Conservation (phyloP, 2,113 vertebrate species). For the Rhynchopsitta pachyrhyncha region DNA sequence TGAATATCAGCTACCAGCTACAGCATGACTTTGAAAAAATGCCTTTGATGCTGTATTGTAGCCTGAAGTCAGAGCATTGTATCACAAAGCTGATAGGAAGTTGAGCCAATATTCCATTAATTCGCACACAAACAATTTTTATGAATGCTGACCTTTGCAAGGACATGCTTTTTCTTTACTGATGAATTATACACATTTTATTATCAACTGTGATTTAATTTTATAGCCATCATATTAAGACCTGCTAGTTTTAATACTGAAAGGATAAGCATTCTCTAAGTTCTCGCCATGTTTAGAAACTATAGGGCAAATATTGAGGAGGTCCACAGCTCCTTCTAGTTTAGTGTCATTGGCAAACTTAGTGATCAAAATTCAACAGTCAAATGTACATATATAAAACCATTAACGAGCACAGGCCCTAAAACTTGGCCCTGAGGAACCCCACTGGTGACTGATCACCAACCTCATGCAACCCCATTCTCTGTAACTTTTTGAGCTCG, state of each 20-base stretch:
- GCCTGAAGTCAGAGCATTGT: background rate
- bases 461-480: background rate
- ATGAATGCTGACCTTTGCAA: background rate
- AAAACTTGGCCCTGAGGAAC: background rate
- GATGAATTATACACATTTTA: background rate
- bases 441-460: background rate
- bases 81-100: background rate
- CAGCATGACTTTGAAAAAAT: background rate
- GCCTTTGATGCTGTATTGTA: background rate
- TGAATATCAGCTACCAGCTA: background rate
- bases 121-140: conserved; percentile 10
- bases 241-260: background rate
- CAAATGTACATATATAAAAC: background rate
- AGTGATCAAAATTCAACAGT: background rate
- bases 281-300: background rate
- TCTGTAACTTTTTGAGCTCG: background rate
- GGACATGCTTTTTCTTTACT: background rate
- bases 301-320: background rate
- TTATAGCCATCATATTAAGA: background rate
- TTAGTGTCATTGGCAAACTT: background rate
- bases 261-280: background rate
- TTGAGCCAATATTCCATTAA: conserved; percentile 17
- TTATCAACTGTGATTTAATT: conserved; percentile 3
- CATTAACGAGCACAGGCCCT: background rate
- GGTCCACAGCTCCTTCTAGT: background rate